phyloP scores from a whole-genome alignment of 2,797 vertebrate genomes.

The Varecia variegata region DNA sequence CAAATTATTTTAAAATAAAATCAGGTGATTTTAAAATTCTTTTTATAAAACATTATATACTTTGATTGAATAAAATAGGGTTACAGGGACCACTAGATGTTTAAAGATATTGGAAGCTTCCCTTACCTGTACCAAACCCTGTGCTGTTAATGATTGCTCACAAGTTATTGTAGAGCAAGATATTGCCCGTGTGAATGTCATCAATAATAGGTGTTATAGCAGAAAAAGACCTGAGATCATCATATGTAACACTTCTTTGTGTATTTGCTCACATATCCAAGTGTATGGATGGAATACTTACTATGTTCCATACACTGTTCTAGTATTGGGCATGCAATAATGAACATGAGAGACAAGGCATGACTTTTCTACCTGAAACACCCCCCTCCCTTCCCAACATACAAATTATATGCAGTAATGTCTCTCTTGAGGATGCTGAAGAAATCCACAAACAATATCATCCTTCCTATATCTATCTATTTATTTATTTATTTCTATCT shows the following conservation, averaged over 20 bases:
- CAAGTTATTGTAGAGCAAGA: neutral
- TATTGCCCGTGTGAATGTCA: neutral
- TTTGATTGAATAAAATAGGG: neutral
- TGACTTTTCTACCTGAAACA: neutral
- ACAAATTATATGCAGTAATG: neutral
- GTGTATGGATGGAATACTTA: neutral
- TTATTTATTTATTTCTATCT: neutral
- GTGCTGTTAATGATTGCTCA: neutral
- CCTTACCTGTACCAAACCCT: neutral
- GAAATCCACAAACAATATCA: neutral
- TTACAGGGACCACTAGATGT: neutral
- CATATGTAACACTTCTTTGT: neutral
- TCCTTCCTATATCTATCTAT: neutral
- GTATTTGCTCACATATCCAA: neutral
- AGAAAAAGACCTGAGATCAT: neutral
- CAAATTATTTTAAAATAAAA: slow-evolving; percentile 47
- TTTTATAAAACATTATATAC: neutral
- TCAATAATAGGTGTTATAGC: neutral
- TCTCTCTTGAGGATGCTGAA: neutral
- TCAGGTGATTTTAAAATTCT: neutral
- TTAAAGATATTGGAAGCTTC: neutral
- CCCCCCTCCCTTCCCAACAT: rapidly evolving
- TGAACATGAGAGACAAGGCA: neutral
- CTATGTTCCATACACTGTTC: neutral
- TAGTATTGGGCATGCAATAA: neutral